phyloP scores from a whole-genome alignment of 1,140 invertebrate species.

The Macrobrachium nipponense region DNA sequence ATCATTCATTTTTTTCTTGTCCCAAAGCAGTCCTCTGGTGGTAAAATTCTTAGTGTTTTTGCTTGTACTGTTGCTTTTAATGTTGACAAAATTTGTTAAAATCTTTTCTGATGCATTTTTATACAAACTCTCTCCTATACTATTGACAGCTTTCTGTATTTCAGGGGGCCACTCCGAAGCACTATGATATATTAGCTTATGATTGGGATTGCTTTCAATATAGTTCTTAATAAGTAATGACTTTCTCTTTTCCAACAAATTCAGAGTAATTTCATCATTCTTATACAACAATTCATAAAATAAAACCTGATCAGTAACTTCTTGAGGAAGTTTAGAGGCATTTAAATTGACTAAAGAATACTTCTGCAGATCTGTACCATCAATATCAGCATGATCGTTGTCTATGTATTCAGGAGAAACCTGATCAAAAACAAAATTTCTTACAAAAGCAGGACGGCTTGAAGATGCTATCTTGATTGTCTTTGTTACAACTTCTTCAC shows the following conservation, averaged over 20 bases:
- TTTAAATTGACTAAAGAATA: conserved; percentile 37
- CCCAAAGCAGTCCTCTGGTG: too few species aligned
- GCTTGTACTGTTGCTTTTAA: too few species aligned
- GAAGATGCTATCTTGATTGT: background rate
- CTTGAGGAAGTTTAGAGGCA: conserved; percentile 29
- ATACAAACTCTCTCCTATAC: background rate
- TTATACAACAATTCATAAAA: conserved; percentile 15
- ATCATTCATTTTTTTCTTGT: too few species aligned
- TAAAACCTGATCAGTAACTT: background rate
- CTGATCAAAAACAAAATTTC: conserved; percentile 32
- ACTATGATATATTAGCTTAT: conserved; percentile 18
- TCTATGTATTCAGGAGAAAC: background rate
- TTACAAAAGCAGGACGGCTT: background rate
- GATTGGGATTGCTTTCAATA: background rate
- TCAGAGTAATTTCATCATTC: conserved; percentile 22
- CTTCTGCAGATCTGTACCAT: background rate
- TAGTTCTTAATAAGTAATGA: conserved; percentile 27
- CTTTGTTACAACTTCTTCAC: background rate
- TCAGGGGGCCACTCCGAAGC: conserved; percentile 1
- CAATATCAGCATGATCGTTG: background rate
- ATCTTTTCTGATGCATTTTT: too few species aligned
- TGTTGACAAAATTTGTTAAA: too few species aligned
- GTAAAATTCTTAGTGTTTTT: too few species aligned
- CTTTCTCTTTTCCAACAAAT: conserved; percentile 33
- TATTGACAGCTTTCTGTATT: background rate